Evolutionary conservation across 2,888 invertebrate species (phyloP), one percentile per base, ranked within the genome.

Genomic region (Euplagia quadripunctaria): DNA sequence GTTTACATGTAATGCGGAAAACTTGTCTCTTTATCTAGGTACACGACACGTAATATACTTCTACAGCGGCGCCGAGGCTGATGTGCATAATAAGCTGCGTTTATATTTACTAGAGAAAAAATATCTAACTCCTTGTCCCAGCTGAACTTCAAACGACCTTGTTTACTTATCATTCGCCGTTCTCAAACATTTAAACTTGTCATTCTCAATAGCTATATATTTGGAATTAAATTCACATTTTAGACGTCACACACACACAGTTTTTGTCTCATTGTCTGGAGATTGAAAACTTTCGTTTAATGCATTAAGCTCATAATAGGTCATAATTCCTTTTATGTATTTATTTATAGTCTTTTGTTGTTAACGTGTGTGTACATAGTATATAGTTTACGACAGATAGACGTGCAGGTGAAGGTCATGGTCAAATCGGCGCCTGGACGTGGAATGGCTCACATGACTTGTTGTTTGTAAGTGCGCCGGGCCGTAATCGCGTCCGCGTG

Each of bases 361-460:
- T 78, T 82, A 79, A 85, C 86, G 83, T 74, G 83, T 82, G 79
- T 83, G 82, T 88, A 82, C 80, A 83, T 85, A 85, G 82, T 80
- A 78, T 82, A 82, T 85, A 79, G 88, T 88, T 90, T 86, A 87
- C 87, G 86, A 88, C 87, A 84, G 85, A 82, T 84, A 82, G 86
- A 79, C 84, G 81, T 84, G 81, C 83, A 88, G 87, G 89, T 90
- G 94, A 94, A 94, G 94, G 94, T 94, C 94, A 94, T 84, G 94
- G 92, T 86, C 92, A 88, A 76, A 81, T 69, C 85, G 90, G 90
- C 92, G 92, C 89, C 88, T 87, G 89, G 85, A 83, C 86, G 87
- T 83, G 83, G 83, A 78, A 77, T 86, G 85, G 85, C 90, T 93
- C 92, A 93, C 92, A 93, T 92, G 92, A 94, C 91, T 91, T 80